Conservation (phyloP, 2,797 vertebrate species). For the Mallotus villosus region DNA sequence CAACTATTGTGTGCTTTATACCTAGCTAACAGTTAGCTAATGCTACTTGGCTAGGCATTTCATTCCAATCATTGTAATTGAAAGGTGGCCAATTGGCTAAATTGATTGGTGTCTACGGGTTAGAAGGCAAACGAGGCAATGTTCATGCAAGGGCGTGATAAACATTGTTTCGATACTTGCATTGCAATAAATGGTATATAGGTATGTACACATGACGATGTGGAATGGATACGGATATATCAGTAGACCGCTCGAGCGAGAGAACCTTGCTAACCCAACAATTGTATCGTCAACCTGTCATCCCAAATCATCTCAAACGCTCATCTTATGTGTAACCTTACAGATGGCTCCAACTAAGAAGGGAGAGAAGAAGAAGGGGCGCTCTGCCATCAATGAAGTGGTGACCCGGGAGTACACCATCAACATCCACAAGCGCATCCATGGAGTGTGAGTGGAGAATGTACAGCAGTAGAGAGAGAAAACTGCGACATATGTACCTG, state of each 20-base stretch:
- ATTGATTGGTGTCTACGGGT: too few relatives aligned
- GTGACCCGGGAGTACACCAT: conserved; percentile 98
- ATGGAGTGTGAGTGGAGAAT: conserved; percentile 88
- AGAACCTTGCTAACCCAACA: too few relatives aligned
- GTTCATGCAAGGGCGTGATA: too few relatives aligned
- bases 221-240: too few relatives aligned
- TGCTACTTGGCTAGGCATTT: neutral
- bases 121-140: too few relatives aligned
- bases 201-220: too few relatives aligned
- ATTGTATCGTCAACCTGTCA: neutral
- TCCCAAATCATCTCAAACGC: neutral
- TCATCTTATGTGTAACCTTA: neutral
- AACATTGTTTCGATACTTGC: too few relatives aligned
- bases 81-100: too few relatives aligned
- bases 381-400: conserved; percentile 96
- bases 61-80: too few relatives aligned
- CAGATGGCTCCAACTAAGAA: conserved; percentile 98
- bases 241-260: too few relatives aligned
- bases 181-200: neutral
- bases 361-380: conserved; percentile 97
- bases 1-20: too few relatives aligned
- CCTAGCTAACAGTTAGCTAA: neutral
- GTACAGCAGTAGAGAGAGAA: neutral
- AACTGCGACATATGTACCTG: conserved; percentile 19
- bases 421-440: conserved; percentile 98